A percentile compares a stretch with the other conserved stretches of the same genome.
phyloP scores from a whole-genome alignment of 2,113 vertebrate species.

The Choloepus hoffmanni region DNA sequence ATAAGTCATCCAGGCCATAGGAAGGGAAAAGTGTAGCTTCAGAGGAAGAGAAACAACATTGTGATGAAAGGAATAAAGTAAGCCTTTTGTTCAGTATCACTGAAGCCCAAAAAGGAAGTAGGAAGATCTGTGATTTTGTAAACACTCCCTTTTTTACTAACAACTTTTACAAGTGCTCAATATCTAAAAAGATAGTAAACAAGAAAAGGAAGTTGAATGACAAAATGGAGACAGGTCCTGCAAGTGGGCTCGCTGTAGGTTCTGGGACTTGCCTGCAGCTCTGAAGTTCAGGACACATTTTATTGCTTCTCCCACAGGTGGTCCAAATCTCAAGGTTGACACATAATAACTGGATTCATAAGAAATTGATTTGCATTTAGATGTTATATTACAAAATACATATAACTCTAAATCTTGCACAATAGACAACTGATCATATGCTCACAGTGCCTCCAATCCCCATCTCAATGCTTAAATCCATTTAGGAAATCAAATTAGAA shows the following conservation, averaged over 20 bases:
- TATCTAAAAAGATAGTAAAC: background rate
- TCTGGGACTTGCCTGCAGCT: background rate
- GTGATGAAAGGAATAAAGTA: background rate
- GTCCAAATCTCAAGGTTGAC: background rate
- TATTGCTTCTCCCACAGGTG: background rate
- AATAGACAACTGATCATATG: background rate
- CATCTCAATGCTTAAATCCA: background rate
- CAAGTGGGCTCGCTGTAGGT: background rate
- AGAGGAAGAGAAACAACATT: background rate
- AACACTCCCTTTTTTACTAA: background rate
- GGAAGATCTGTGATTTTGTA: background rate
- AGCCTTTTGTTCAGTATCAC: background rate
- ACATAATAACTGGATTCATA: background rate
- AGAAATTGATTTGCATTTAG: background rate
- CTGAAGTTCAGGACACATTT: background rate
- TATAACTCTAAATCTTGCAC: background rate
- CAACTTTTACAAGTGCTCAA: background rate
- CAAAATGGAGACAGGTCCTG: background rate
- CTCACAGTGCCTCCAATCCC: background rate
- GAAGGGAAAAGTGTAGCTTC: background rate
- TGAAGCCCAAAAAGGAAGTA: background rate
- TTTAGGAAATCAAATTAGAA: conserved; percentile 40
- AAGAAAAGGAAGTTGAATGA: background rate
- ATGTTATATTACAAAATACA: background rate
- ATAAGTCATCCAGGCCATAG: background rate